Percentiles rank a stretch among this genome's conserved stretches.
phyloP scores from a whole-genome alignment of 1,140 invertebrate species.

The Xylocopa sonorina region DNA sequence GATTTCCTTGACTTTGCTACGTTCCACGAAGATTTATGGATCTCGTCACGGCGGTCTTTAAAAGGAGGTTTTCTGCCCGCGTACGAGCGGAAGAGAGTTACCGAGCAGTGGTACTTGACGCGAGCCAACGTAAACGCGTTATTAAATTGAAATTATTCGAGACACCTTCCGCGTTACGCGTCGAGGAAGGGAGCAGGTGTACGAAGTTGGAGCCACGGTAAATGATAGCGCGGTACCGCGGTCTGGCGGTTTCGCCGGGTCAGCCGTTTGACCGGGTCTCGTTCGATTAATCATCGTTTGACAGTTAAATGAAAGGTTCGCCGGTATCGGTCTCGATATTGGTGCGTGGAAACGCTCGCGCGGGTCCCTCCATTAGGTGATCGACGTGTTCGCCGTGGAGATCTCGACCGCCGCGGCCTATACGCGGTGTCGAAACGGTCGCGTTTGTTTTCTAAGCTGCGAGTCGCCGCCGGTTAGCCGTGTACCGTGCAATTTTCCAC shows the following conservation, averaged over 20 bases:
- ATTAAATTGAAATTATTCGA: background rate
- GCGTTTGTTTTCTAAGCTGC: slow-evolving; percentile 26
- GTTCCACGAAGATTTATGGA: too few relatives aligned
- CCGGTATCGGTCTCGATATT: slow-evolving; percentile 8
- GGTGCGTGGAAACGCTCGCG: too few relatives aligned
- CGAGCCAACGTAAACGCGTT: too few relatives aligned
- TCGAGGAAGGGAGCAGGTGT: background rate
- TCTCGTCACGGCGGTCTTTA: too few relatives aligned
- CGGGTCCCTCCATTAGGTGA: slow-evolving; percentile 12
- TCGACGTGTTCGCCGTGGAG: background rate
- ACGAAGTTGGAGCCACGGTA: slow-evolving; percentile 2
- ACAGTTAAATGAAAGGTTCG: slow-evolving; percentile 39
- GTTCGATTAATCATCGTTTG: slow-evolving; percentile 39
- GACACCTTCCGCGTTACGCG: background rate
- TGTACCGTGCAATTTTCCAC: slow-evolving; percentile 35
- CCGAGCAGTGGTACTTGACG: too few relatives aligned
- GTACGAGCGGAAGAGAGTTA: background rate
- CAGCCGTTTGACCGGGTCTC: slow-evolving; percentile 25
- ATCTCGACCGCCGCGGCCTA: background rate
- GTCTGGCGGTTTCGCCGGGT: slow-evolving; percentile 19
- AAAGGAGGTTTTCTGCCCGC: too few relatives aligned
- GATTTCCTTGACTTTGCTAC: too few relatives aligned
- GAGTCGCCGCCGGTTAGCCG: background rate
- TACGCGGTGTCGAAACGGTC: slow-evolving; percentile 28
- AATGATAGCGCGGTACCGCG: slow-evolving; percentile 12